Evolutionary conservation across 2,888 invertebrate genomes (phyloP).

Genomic region (Cyclophora punctaria): DNA sequence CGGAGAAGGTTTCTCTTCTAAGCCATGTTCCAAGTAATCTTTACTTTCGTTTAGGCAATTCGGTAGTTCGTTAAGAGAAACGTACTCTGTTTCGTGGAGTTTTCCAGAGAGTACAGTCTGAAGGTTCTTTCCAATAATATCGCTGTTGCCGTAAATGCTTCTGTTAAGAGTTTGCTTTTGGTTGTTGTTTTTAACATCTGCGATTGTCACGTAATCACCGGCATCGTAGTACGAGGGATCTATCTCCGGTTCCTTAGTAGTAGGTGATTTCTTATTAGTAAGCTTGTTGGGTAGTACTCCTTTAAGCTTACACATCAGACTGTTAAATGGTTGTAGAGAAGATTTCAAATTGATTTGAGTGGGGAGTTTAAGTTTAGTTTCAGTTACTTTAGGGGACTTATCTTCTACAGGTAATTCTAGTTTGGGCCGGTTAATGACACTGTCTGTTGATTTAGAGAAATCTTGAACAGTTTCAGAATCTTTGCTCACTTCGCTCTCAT

Average conservation of each 20-base stretch:
- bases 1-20: constrained; percentile 44
- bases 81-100: constrained; percentile 82
- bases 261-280: constrained; percentile 67
- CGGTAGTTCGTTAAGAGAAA: constrained; percentile 87
- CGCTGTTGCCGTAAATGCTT: constrained; percentile 78
- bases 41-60: constrained; percentile 60
- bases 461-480: constrained; percentile 29
- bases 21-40: constrained; percentile 54
- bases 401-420: constrained; percentile 55
- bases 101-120: constrained; percentile 76
- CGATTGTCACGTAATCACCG: constrained; percentile 91
- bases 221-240: constrained; percentile 74
- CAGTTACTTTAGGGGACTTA: constrained; percentile 33
- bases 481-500: constrained; percentile 79
- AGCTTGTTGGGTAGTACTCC: constrained; percentile 75
- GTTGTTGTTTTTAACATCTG: constrained; percentile 87
- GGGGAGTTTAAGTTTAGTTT: constrained; percentile 37
- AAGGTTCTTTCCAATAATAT: constrained; percentile 78
- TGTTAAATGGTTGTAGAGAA: constrained; percentile 78
- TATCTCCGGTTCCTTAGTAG: constrained; percentile 56
- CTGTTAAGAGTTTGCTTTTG: constrained; percentile 70
- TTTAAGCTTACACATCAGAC: constrained; percentile 82
- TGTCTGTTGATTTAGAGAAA: constrained; percentile 19
- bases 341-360: constrained; percentile 46
- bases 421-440: constrained; percentile 45